Percentiles rank a stretch among this genome's conserved stretches.
Evolutionary conservation across 1,140 invertebrate species (phyloP).

Genomic region (Drosophila lini): DNA sequence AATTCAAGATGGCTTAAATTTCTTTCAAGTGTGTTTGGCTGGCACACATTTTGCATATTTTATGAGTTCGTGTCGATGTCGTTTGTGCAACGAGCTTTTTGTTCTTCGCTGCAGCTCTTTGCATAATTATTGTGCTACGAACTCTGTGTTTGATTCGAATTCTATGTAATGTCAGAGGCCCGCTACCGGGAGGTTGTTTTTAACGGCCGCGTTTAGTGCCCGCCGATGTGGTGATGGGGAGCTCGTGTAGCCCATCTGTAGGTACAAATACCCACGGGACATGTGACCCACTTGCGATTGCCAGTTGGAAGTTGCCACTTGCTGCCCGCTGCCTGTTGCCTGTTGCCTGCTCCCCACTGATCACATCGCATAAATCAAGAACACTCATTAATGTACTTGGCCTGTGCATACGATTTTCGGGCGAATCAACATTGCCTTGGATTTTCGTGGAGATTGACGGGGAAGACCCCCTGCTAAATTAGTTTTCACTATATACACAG

Average conservation of each 20-base stretch:
- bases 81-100: slow-evolving; percentile 71
- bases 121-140: slow-evolving; percentile 75
- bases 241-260: slow-evolving; percentile 44
- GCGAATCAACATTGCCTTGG: slow-evolving; percentile 38
- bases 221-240: slow-evolving; percentile 2
- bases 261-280: slow-evolving; percentile 71
- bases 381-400: slow-evolving; percentile 60
- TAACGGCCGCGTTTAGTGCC: slow-evolving; percentile 38
- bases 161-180: slow-evolving; percentile 53
- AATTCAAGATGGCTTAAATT: not conserved
- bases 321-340: slow-evolving; percentile 9
- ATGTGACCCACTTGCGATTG: slow-evolving; percentile 69
- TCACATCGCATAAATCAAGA: slow-evolving; percentile 71
- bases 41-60: slow-evolving; percentile 82
- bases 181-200: slow-evolving; percentile 48
- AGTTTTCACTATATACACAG: slow-evolving; percentile 59
- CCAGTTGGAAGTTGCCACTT: slow-evolving; percentile 10
- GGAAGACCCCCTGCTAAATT: slow-evolving; percentile 68
- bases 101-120: slow-evolving; percentile 55
- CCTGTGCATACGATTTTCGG: slow-evolving; percentile 31
- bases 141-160: slow-evolving; percentile 65
- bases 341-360: slow-evolving; percentile 30
- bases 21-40: slow-evolving; percentile 26
- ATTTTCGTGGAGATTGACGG: not conserved
- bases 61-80: slow-evolving; percentile 78